Evolutionary conservation across 2,113 vertebrate species (phyloP).

Genomic region (Paradoxurus hermaphroditus): DNA sequence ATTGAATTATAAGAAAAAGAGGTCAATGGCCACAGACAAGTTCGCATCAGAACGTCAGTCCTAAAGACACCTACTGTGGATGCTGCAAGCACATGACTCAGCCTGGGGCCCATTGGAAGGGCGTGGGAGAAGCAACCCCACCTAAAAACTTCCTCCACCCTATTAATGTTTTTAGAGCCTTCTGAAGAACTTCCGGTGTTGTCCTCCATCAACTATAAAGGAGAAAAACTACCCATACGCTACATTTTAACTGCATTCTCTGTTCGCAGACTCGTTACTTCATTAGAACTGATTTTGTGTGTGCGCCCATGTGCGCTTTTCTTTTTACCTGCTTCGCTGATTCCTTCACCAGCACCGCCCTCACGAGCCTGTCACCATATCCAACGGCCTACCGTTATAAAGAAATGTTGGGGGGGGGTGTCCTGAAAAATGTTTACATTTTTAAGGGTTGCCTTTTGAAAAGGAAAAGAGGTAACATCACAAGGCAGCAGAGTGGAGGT

Average conservation of each 20-base stretch:
- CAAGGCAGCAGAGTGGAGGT: neutral
- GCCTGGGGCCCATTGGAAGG: neutral
- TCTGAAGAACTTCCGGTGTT: neutral
- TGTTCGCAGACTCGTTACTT: neutral
- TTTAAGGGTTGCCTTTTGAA: neutral
- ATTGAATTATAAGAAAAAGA: slow-evolving; percentile 4
- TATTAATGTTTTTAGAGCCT: neutral
- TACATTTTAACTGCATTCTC: neutral
- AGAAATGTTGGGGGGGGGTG: neutral
- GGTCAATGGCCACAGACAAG: neutral
- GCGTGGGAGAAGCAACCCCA: neutral
- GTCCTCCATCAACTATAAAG: neutral
- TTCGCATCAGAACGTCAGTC: slow-evolving; percentile 8
- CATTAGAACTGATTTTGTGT: neutral
- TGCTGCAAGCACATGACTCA: neutral
- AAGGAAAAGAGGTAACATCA: neutral
- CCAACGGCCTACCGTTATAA: neutral
- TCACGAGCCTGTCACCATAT: neutral
- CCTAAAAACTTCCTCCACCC: neutral
- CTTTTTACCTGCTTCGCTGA: neutral
- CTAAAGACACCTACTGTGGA: neutral
- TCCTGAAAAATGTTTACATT: neutral
- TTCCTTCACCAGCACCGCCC: neutral
- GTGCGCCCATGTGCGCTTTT: neutral
- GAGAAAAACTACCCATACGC: neutral